Evolutionary conservation across 2,797 vertebrate genomes (phyloP), one percentile per base, ranked within the genome.

Genomic region (Silurus lanzhouensis): DNA sequence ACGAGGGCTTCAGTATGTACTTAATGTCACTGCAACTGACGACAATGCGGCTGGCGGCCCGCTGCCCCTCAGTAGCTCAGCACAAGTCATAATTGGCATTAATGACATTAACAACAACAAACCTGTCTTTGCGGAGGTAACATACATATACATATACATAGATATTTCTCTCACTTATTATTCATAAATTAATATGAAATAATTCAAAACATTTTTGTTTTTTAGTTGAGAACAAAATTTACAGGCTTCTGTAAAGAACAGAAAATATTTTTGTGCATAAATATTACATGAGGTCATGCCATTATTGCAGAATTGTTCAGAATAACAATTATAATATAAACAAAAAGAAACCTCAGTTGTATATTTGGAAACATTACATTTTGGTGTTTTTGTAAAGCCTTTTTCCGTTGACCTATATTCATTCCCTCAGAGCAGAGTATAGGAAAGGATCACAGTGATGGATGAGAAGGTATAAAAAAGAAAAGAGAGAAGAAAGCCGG

Each of bases 31-130:
- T 1, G 97, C 96, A 0, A 95, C 96, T 0, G 97, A 98, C 68
- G 96, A 98, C 91, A 98, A 97, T 0, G 90, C 94, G 1, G 96
- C 97, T 0, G 95, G 96, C 0, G 97, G 97, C 0, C 93, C 95
- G 17, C 93, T 91, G 79, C 93, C 95, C n/a, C 96, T 98, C 88
- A 96, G 96, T 89, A 96, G 95, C 90, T 95, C 95, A n/a, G 95
- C 96, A 17, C 96, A 96, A 90, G 96, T 98, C 84, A 94, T 97
- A 71, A 95, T 98, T 52, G 96, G 95, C 38, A 96, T 98, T 92
- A 96, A 97, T 0, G 96, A 98, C 87, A 85, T 97, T 88, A 97
- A 98, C 93, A 97, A 97, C 92, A 97, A 97, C 93, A 97, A 97
- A 25, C 97, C 97, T 2, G 84, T 97, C 74, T 98, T 98, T 89